Evolutionary conservation across 2,113 vertebrate genomes (phyloP).

Genomic region (Lycocorax pyrrhopterus): DNA sequence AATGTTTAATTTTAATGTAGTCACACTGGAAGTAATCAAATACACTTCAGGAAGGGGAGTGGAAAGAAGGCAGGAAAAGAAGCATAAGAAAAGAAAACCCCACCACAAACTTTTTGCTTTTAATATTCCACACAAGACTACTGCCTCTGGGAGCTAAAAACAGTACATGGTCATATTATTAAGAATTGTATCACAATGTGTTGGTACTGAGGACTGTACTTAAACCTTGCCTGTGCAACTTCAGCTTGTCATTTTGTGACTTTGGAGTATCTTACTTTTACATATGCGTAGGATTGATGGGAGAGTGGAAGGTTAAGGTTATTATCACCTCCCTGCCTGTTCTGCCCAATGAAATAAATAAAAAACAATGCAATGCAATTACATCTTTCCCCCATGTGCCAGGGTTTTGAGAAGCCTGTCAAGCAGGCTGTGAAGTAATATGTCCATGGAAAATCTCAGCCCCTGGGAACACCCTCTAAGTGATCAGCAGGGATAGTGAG

Average conservation of each 20-base stretch:
- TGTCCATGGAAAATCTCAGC: not conserved
- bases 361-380: not conserved
- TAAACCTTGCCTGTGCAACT: not conserved
- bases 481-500: not conserved
- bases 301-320: not conserved
- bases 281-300: fast-evolving
- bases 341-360: not conserved
- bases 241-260: not conserved
- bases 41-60: not conserved
- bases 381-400: not conserved
- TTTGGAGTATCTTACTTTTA: not conserved
- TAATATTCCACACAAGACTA: not conserved
- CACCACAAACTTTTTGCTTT: not conserved
- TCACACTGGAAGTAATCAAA: not conserved
- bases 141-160: not conserved
- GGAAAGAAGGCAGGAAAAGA: not conserved
- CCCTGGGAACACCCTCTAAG: not conserved
- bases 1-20: not conserved
- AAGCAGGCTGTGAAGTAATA: not conserved
- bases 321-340: not conserved
- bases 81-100: not conserved
- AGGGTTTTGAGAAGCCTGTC: not conserved
- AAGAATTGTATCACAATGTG: not conserved
- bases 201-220: not conserved
- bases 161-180: not conserved